Evolutionary conservation across 64 coral and sea anemone genomes (phyloP).

Genomic region (Montipora sp.): DNA sequence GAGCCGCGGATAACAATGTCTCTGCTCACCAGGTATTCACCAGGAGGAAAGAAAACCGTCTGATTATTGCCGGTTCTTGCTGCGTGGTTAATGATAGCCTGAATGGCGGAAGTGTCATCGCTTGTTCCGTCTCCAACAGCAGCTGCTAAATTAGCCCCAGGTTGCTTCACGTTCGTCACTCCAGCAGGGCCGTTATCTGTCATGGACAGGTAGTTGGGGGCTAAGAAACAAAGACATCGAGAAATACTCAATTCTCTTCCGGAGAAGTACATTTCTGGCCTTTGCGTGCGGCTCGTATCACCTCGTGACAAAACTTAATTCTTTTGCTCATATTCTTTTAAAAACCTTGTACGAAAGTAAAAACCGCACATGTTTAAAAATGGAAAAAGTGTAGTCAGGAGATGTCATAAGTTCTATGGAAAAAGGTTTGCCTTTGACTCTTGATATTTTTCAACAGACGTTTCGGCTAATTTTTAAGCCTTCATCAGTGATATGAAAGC

Average conservation of each 20-base stretch:
- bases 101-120: conserved; percentile 16
- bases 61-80: background rate
- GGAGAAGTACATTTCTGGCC: background rate
- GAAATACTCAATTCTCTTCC: background rate
- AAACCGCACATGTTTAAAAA: too few species aligned
- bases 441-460: too few species aligned
- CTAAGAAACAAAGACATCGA: background rate
- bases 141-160: background rate
- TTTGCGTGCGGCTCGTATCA: background rate
- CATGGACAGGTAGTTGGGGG: background rate
- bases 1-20: background rate
- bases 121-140: conserved; percentile 32
- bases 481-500: too few species aligned
- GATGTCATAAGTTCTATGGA: too few species aligned
- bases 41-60: conserved; percentile 49
- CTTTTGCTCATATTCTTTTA: too few species aligned
- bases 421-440: too few species aligned
- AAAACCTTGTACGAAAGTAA: too few species aligned
- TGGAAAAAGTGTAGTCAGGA: too few species aligned
- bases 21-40: conserved; percentile 7
- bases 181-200: background rate
- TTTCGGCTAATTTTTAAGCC: too few species aligned
- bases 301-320: background rate
- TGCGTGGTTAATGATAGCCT: conserved; percentile 11
- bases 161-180: conserved; percentile 35